Base-by-base conservation (phyloP, 2,888 invertebrate species). In the Rapana venosa region DNA sequence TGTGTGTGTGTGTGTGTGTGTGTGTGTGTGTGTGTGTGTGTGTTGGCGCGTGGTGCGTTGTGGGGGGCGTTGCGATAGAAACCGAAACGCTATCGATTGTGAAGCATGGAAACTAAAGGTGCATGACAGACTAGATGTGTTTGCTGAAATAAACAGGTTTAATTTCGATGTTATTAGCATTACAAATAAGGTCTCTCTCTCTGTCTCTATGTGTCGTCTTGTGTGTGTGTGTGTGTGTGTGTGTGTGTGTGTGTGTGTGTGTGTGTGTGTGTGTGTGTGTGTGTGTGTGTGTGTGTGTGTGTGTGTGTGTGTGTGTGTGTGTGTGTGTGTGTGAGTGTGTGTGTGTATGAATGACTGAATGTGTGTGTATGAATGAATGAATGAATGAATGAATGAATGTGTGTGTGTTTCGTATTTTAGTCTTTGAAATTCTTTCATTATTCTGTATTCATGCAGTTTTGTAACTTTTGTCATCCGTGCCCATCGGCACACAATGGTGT, bases 261-360 rank as follows among this genome's bases (percentile, higher is more conserved):
- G 79, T 79, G 79, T 79, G 79, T 79, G 79, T 35, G 20, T 79
- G 79, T 35, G 79, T 79, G 79, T 79, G 13, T 1, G 35, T 79
- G 20, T 8, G 35, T 1, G 74, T 4, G 79, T 22, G 79, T 35
- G 79, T 11, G 32, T 35, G 35, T 79, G 79, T 79, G 79, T 79
- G 79, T 32, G 79, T 74, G n/a, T 74, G 79, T 35, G 79, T 79
- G 79, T n/a, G 32, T 79, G 79, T 35, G 79, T 79, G 79, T 32
- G 79, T 79, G 35, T 79, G 79, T 79, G 79, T 79, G 79, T 79
- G 79, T 79, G 79, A 1, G 79, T 79, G 79, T 35, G 79, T 35
- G 79, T 35, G 79, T 35, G 79, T 11, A 32, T 4, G 77, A 8
- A 32, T 30, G 77, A 13, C 30, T 30, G 77, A 1, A 4, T 5